phyloP scores from a whole-genome alignment of 2,797 vertebrate species.

The Arnoldichthys spilopterus region DNA sequence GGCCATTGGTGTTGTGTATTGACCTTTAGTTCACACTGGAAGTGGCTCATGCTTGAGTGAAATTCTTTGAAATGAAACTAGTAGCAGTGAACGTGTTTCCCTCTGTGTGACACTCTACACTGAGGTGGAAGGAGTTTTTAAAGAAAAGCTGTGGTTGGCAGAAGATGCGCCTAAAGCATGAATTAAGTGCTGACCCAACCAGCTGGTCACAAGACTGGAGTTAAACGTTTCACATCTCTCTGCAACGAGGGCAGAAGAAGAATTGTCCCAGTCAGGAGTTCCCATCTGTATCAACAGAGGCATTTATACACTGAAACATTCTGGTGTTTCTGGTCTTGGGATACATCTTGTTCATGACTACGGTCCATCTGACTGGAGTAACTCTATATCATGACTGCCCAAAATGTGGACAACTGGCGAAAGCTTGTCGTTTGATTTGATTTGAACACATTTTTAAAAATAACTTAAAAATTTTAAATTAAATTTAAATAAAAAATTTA shows the following conservation, averaged over 20 bases:
- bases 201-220: constrained; percentile 8
- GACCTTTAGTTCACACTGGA: not conserved
- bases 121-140: no score
- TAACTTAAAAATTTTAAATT: no score
- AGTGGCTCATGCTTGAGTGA: not conserved
- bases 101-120: not conserved
- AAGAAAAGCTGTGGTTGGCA: not conserved
- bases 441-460: no score
- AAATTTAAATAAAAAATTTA: no score
- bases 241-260: not conserved
- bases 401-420: not conserved
- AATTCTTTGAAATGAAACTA: not conserved
- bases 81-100: no score
- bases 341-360: not conserved
- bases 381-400: not conserved
- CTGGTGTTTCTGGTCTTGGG: not conserved
- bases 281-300: not conserved
- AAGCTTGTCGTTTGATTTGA: no score
- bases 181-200: constrained; percentile 11
- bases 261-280: constrained; percentile 1
- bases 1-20: no score
- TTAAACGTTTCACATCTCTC: not conserved
- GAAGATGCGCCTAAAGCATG: not conserved
- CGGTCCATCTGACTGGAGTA: not conserved
- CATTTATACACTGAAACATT: not conserved